Base-by-base conservation (phyloP, 2,113 vertebrate genomes). In the Gallinago undulata region DNA sequence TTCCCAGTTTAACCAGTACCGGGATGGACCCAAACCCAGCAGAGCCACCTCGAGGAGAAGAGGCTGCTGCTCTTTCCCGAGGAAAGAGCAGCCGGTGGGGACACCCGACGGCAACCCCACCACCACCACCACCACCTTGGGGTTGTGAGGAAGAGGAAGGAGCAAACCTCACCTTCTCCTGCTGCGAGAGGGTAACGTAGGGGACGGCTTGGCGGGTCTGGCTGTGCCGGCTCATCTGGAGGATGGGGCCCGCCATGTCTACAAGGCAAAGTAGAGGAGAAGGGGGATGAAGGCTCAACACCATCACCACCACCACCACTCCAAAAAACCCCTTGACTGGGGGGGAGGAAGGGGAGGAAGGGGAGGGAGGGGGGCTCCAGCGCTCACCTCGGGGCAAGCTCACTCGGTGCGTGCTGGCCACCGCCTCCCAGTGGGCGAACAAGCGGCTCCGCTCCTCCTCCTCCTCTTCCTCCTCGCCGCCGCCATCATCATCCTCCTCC, bases 241-340 rank as follows among this genome's bases (percentile, higher is more conserved):
- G 83, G 76, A 99, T 99, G 7, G 98, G 98, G 69, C 97, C 98
- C 0, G 90, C 97, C 99, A 99, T 99, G 41, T 99, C 99, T 99
- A 95, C 51, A 90, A 96, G 92, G 94, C 13, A 79, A 97, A 85
- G 88, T 84, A 72, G 80, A 93, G 91, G 30, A 91, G 55, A 11
- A 15, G 24, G 24, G 24, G 23, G 45, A 19, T 47, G 45, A 11
- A 4, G 50, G 43, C 43, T 45, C 43, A 45, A 43, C 43, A 43
- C 41, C 41, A 17, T 17, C 43, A 13, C 7, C 43, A 16, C 43
- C 43, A 45, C 43, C 22, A 60, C 13, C 22, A n/a, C 41, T 43
- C 57, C 57, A 21, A 15, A 10, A 33, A 19, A 7, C 30, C 27
- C 13, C 19, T 43, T 43, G 41, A 10, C 12, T 43, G 41, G 41